Evolutionary conservation across 2,797 vertebrate species (phyloP).

Genomic region (Lophius americanus): DNA sequence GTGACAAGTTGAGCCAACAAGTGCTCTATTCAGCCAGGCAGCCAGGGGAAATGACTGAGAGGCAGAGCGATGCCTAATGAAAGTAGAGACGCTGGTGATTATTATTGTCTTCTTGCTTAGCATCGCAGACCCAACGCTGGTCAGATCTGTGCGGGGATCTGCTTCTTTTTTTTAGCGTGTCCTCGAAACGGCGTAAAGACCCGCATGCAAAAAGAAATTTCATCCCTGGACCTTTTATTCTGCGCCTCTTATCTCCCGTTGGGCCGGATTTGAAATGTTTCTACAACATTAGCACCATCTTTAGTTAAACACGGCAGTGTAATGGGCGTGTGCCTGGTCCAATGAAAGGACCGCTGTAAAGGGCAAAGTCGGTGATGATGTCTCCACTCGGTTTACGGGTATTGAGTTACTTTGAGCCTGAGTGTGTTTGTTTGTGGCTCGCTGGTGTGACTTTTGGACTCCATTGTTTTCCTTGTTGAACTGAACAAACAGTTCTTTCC

Average conservation of each 20-base stretch:
- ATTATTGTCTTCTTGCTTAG: slow-evolving; percentile 68
- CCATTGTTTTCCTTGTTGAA: slow-evolving; percentile 73
- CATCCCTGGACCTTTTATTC: slow-evolving; percentile 7
- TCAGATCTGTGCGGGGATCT: slow-evolving; percentile 20
- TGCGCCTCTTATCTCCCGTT: slow-evolving; percentile 18
- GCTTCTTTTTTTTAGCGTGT: neutral
- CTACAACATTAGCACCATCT: slow-evolving; percentile 22
- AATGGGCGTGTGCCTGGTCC: slow-evolving; percentile 25
- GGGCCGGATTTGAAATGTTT: slow-evolving; percentile 27
- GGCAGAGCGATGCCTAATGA: slow-evolving; percentile 76
- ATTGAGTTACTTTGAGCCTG: slow-evolving; percentile 49
- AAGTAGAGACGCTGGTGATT: slow-evolving; percentile 79
- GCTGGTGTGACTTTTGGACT: slow-evolving; percentile 68
- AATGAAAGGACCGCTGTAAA: slow-evolving; percentile 28
- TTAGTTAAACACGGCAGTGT: slow-evolving; percentile 10
- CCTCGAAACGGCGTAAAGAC: neutral
- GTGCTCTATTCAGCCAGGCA: slow-evolving; percentile 79
- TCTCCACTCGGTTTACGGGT: slow-evolving; percentile 53
- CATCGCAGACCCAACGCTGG: slow-evolving; percentile 11
- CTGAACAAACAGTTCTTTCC: slow-evolving; percentile 80
- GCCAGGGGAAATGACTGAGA: slow-evolving; percentile 78
- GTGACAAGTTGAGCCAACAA: slow-evolving; percentile 84
- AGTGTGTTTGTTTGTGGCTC: slow-evolving; percentile 68
- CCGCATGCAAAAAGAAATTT: neutral
- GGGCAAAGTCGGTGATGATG: slow-evolving; percentile 54